Evolutionary conservation across 2,113 vertebrate genomes (phyloP).

Genomic region (Gadus chalcogrammus): DNA sequence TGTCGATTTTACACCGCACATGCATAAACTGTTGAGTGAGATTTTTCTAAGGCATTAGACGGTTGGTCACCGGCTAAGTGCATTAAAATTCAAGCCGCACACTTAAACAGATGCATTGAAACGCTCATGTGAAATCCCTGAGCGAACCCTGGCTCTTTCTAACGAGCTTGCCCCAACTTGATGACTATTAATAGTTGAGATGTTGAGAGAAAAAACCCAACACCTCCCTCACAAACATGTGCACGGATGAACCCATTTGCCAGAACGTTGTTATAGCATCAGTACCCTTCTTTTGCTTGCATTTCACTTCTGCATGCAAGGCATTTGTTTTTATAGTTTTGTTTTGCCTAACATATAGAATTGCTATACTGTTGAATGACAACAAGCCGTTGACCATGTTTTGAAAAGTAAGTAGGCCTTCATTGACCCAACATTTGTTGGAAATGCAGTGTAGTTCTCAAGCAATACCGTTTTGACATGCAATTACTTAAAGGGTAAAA

Average conservation of each 20-base stretch:
- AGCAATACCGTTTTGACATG: background rate
- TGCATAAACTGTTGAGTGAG: background rate
- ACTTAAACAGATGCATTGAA: constrained; percentile 79
- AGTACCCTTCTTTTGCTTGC: no score
- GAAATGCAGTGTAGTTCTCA: background rate
- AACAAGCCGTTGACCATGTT: no score
- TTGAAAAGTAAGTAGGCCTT: no score
- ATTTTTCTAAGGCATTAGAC: background rate
- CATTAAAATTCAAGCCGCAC: constrained; percentile 68
- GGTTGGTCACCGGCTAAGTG: background rate
- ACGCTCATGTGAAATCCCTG: constrained; percentile 58
- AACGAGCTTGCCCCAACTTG: constrained; percentile 28
- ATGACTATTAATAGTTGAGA: constrained; percentile 49
- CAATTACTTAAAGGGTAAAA: background rate
- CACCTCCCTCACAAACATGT: no score
- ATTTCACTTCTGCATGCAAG: no score
- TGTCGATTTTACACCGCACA: background rate
- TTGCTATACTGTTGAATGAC: no score
- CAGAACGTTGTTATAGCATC: no score
- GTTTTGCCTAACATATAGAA: no score
- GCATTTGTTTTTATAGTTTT: no score
- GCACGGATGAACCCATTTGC: no score
- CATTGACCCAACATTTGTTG: background rate
- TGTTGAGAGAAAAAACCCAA: constrained; percentile 1
- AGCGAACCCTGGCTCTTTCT: constrained; percentile 32